Evolutionary conservation across 2,113 vertebrate genomes (phyloP).

Genomic region (Laticauda colubrina): DNA sequence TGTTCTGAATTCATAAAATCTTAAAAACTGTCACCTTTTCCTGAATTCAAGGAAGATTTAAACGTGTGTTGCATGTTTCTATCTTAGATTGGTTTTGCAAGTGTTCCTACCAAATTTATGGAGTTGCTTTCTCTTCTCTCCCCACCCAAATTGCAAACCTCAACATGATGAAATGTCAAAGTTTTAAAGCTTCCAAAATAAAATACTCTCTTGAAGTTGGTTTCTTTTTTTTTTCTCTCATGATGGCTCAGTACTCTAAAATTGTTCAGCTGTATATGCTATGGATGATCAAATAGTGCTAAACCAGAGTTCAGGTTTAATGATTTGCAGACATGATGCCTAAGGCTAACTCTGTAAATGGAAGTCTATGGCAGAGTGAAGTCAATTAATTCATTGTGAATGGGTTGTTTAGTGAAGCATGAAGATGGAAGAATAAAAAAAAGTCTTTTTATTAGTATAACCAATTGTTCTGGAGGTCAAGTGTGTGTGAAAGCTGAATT

Average conservation of each 20-base stretch:
- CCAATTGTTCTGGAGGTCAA: conserved; percentile 1
- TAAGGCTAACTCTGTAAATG: background rate
- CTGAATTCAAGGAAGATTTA: background rate
- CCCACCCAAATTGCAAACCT: background rate
- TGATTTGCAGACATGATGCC: conserved; percentile 12
- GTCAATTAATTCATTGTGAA: conserved; percentile 30
- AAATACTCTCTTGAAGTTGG: background rate
- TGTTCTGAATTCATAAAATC: background rate
- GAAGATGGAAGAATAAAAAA: background rate
- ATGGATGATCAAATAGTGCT: conserved; percentile 18
- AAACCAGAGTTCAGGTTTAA: conserved; percentile 10
- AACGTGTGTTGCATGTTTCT: background rate
- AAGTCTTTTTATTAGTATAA: background rate
- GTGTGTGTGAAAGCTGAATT: background rate
- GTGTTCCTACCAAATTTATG: background rate
- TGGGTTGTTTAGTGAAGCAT: conserved; percentile 8
- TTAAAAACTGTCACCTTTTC: background rate
- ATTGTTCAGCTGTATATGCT: conserved; percentile 4
- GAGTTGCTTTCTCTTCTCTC: background rate
- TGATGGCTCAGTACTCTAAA: background rate
- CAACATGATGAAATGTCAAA: background rate
- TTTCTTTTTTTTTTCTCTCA: background rate
- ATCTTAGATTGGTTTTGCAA: background rate
- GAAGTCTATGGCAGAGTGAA: conserved; percentile 8
- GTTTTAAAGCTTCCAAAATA: background rate